Percentiles rank a stretch among this genome's conserved stretches.
Conservation (phyloP, 1,140 invertebrate species). For the Ganaspis sp. region DNA sequence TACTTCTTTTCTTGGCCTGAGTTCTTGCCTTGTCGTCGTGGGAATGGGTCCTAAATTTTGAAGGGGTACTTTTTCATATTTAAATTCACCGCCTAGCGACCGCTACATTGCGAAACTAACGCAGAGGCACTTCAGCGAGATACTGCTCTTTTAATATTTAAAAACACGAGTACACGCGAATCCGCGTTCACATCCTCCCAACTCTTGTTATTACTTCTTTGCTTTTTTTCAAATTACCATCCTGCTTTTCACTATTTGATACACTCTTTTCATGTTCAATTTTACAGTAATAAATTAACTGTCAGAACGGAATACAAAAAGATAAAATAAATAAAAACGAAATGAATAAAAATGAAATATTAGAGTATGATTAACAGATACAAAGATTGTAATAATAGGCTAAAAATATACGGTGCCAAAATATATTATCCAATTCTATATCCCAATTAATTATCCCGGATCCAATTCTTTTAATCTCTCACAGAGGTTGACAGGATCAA, state of each 20-base stretch:
- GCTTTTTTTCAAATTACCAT: background rate
- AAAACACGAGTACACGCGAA: background rate
- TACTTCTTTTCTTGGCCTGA: background rate
- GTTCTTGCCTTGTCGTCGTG: conserved; percentile 5
- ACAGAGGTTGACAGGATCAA: too few relatives aligned
- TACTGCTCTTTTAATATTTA: conserved; percentile 33
- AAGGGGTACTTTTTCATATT: conserved; percentile 33
- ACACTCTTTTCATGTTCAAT: background rate
- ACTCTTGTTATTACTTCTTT: background rate
- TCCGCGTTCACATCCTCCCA: background rate
- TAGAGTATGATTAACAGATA: too few relatives aligned
- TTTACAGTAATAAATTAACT: too few relatives aligned
- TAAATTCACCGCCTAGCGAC: conserved; percentile 8
- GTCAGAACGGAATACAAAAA: too few relatives aligned
- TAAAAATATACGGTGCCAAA: too few relatives aligned
- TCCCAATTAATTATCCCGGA: too few relatives aligned
- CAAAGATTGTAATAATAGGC: too few relatives aligned
- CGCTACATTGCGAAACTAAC: conserved; percentile 10
- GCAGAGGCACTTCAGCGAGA: conserved; percentile 9
- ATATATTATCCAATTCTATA: too few relatives aligned
- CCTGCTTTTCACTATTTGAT: background rate
- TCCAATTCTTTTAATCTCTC: too few relatives aligned
- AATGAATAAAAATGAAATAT: too few relatives aligned
- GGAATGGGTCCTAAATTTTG: conserved; percentile 45
- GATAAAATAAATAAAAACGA: too few relatives aligned